phyloP scores from a whole-genome alignment of 2,797 vertebrate species.

The Nyctalus aviator region DNA sequence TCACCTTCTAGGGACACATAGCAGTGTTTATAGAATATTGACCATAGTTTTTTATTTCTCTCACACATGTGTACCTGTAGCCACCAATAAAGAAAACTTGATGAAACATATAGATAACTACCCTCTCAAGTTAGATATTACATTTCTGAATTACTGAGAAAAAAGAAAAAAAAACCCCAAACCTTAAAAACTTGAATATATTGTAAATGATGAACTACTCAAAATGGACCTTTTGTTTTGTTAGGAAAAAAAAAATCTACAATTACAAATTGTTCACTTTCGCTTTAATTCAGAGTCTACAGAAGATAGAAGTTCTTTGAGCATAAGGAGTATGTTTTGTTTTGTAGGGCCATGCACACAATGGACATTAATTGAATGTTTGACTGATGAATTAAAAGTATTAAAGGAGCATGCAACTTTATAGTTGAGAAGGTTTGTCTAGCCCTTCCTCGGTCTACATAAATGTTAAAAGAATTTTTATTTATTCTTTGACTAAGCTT shows the following conservation, averaged over 20 bases:
- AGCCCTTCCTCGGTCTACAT: background rate
- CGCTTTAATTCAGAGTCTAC: conserved; percentile 9
- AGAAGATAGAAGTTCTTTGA: background rate
- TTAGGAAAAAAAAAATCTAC: background rate
- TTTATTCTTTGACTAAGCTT: background rate
- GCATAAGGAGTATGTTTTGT: background rate
- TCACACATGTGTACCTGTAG: background rate
- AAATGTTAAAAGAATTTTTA: conserved; percentile 29
- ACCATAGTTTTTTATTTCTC: background rate
- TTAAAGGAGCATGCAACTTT: background rate
- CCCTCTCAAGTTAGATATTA: conserved; percentile 1
- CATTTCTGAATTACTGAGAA: background rate
- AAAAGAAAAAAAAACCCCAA: background rate
- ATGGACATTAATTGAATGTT: background rate
- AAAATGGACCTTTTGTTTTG: background rate
- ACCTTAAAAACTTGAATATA: background rate
- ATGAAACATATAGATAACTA: background rate
- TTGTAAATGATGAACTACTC: background rate
- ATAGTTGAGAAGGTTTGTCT: conserved; percentile 13
- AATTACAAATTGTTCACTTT: background rate
- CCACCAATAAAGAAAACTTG: background rate
- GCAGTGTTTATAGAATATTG: background rate
- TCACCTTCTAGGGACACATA: conserved; percentile 1
- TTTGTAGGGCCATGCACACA: background rate
- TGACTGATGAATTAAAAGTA: background rate